These are phyloP conservation scores for Drosophila tani DNA, from an alignment of 1,140 invertebrate species.

Conservation along the genomic window DNA sequence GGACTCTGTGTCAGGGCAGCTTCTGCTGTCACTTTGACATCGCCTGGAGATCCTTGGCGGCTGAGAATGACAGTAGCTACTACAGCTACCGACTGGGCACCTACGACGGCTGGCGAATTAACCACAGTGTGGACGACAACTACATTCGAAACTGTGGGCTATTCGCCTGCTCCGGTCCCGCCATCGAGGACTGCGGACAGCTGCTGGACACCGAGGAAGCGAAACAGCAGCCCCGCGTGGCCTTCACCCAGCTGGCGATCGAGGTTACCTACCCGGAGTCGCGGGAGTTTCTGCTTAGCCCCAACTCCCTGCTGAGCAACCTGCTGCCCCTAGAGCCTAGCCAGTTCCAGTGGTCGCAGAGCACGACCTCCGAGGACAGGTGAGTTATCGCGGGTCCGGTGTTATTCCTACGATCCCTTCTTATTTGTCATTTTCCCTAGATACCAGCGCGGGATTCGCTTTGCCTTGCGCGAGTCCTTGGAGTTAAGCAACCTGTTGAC, in stretches of 20 bases:
- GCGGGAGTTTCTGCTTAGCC: constrained; percentile 46
- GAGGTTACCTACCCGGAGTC: constrained; percentile 50
- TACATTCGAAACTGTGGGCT: constrained; percentile 67
- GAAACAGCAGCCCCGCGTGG: constrained; percentile 2
- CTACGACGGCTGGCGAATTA: constrained; percentile 64
- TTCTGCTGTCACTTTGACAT: constrained; percentile 73
- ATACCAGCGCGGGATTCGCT: constrained; percentile 37
- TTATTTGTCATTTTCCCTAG: constrained; percentile 19
- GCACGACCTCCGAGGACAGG: constrained; percentile 14
- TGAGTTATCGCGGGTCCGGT: background rate
- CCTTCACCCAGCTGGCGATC: constrained; percentile 52
- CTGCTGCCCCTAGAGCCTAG: constrained; percentile 57
- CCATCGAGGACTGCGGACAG: constrained; percentile 56
- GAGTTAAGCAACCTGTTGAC: constrained; percentile 53
- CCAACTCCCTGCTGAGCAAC: constrained; percentile 58
- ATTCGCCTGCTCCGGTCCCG: constrained; percentile 57
- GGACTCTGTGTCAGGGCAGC: constrained; percentile 35
- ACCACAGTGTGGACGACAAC: constrained; percentile 46
- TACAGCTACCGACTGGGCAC: constrained; percentile 60
- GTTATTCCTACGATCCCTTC: too few species aligned
- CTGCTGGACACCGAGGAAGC: constrained; percentile 2
- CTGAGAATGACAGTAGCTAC: background rate
- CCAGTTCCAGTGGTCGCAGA: constrained; percentile 50
- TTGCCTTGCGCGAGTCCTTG: constrained; percentile 11
- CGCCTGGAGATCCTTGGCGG: constrained; percentile 18